Percentiles rank a stretch among this genome's conserved stretches.
These are phyloP conservation scores for Leptosomus discolor DNA, from an alignment of 2,113 vertebrate species.

Conservation along the genomic window DNA sequence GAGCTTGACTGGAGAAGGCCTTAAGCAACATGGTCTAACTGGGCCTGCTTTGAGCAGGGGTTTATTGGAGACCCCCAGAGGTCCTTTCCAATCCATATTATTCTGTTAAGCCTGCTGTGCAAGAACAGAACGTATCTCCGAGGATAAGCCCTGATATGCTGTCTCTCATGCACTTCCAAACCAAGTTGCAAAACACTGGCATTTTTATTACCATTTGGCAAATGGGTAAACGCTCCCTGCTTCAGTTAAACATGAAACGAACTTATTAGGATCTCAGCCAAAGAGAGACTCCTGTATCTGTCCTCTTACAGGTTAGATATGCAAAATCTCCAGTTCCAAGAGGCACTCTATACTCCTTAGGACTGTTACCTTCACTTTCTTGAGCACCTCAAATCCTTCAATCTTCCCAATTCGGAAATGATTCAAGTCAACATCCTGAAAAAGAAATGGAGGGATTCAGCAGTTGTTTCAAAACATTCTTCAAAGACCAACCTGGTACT, in stretches of 20 bases:
- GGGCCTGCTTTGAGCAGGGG: background rate
- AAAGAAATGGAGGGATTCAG: background rate
- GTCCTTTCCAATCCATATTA: fast-evolving
- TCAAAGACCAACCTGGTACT: background rate
- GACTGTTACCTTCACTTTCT: slow-evolving; percentile 89
- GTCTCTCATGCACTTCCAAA: background rate
- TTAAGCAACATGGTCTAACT: background rate
- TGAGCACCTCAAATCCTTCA: slow-evolving; percentile 92
- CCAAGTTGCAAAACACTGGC: background rate
- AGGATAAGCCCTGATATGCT: background rate
- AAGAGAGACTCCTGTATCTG: background rate
- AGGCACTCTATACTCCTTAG: background rate
- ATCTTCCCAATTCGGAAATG: slow-evolving; percentile 97
- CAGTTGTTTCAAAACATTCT: background rate
- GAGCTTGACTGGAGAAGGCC: background rate
- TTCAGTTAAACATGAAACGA: background rate
- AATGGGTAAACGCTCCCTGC: background rate
- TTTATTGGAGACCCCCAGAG: background rate
- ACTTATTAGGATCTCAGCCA: background rate
- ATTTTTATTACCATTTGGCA: background rate
- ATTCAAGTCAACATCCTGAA: slow-evolving; percentile 95
- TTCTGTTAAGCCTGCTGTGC: background rate
- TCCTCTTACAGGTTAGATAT: background rate
- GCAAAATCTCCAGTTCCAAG: background rate
- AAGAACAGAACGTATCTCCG: background rate